These are phyloP conservation scores for Eupithecia exiguata DNA, from an alignment of 2,888 invertebrate species.

Conservation along the genomic window DNA sequence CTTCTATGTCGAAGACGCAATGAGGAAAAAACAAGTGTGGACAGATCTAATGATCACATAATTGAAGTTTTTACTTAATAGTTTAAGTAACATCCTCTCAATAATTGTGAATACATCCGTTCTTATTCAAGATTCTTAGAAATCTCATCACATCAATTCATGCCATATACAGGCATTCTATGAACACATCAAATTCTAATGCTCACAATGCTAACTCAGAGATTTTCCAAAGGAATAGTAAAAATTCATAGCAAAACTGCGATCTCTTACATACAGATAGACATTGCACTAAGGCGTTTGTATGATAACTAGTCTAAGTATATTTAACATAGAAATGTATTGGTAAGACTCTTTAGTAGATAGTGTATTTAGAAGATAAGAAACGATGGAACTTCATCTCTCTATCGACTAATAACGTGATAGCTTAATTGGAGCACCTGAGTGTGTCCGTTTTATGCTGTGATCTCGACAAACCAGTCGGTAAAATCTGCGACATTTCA, in stretches of 20 bases:
- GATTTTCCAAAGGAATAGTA: not conserved
- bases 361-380: not conserved
- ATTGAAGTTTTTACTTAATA: conserved; percentile 43
- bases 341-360: not conserved
- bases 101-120: conserved; percentile 65
- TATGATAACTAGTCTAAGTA: not conserved
- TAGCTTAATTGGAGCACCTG: conserved; percentile 60
- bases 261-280: not conserved
- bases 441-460: conserved; percentile 54
- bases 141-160: conserved; percentile 34
- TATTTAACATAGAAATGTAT: not conserved
- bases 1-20: not conserved
- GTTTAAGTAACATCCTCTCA: conserved; percentile 52
- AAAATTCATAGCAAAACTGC: not conserved
- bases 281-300: not conserved
- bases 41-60: conserved; percentile 11
- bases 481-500: conserved; percentile 49
- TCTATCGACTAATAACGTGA: conserved; percentile 50
- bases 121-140: conserved; percentile 51
- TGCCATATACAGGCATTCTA: conserved; percentile 18
- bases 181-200: conserved; percentile 17
- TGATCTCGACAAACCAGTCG: conserved; percentile 54
- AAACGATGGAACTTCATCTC: not conserved
- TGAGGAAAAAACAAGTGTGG: conserved; percentile 4
- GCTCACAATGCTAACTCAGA: not conserved